A percentile compares a stretch with the other conserved stretches of the same genome.
These are phyloP conservation scores for Brachionus koreanus DNA, from an alignment of 1,140 invertebrate species.

Conservation along the genomic window DNA sequence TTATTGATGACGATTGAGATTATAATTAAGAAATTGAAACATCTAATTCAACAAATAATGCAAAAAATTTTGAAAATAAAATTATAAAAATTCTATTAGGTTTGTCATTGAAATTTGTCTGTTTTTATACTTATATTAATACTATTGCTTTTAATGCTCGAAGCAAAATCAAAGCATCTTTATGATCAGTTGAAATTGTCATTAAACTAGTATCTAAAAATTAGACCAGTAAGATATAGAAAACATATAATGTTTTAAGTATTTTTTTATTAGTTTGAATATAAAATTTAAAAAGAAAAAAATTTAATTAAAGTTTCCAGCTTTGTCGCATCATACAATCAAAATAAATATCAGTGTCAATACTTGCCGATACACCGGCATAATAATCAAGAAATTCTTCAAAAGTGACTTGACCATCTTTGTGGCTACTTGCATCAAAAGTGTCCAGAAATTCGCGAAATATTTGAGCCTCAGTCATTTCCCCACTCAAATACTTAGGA, in stretches of 20 bases:
- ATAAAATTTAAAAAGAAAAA: not conserved
- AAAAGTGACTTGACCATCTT: conserved; percentile 67
- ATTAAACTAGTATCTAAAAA: not conserved
- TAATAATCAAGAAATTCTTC: conserved; percentile 56
- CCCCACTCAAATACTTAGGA: conserved; percentile 78
- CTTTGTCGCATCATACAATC: conserved; percentile 56
- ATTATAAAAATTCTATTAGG: not conserved
- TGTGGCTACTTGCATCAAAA: conserved; percentile 72
- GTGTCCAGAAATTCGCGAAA: conserved; percentile 78
- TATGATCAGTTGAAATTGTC: not conserved
- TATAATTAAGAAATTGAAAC: not conserved
- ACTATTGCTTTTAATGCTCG: not conserved
- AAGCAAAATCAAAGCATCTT: not conserved
- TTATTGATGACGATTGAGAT: not conserved
- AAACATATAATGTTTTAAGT: not conserved
- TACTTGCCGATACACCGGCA: conserved; percentile 51
- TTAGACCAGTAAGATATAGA: not conserved
- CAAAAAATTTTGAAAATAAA: not conserved
- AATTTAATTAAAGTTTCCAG: conserved; percentile 47
- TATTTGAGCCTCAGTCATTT: conserved; percentile 79
- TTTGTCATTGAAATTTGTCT: not conserved
- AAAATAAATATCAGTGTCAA: conserved; percentile 55
- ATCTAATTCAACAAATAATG: not conserved
- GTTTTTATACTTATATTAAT: not conserved
- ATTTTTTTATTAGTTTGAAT: not conserved